Percentiles rank a stretch among this genome's conserved stretches.
These are phyloP conservation scores for Sweltsa coloradensis DNA, from an alignment of 1,140 invertebrate genomes.

Conservation along the genomic window DNA sequence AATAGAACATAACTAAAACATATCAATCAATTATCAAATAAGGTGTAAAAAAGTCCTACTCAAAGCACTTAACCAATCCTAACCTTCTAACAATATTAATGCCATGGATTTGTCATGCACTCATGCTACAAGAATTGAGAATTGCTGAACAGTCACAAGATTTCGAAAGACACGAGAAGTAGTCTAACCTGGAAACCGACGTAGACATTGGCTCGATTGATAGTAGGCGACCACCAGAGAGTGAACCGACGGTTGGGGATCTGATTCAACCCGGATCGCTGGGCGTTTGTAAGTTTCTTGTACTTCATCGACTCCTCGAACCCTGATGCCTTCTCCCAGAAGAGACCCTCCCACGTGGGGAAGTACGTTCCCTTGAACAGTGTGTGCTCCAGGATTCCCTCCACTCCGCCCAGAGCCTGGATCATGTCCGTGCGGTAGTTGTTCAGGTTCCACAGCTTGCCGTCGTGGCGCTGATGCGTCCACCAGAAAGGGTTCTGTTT, in stretches of 20 bases:
- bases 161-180: too few species aligned
- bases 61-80: too few species aligned
- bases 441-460: constrained; percentile 98
- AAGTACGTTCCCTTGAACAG: constrained; percentile 99
- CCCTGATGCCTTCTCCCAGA: constrained; percentile 99
- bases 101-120: too few species aligned
- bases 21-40: too few species aligned
- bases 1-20: too few species aligned
- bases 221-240: constrained; percentile 99
- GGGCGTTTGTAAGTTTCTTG: constrained; percentile 98
- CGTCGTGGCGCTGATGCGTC: constrained; percentile 96
- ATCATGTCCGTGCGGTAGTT: constrained; percentile 99
- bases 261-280: constrained; percentile 98
- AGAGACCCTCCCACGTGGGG: constrained; percentile 99
- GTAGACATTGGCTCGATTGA: constrained; percentile 98
- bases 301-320: constrained; percentile 99
- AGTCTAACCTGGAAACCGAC: constrained; percentile 83
- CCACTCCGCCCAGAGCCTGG: constrained; percentile 97
- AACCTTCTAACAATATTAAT: too few species aligned
- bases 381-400: constrained; percentile 98
- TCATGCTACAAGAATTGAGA: too few species aligned
- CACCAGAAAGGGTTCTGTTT: constrained; percentile 99
- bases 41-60: too few species aligned
- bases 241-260: constrained; percentile 99
- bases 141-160: too few species aligned